Evolutionary conservation across 1,140 invertebrate genomes (phyloP), one percentile per base, ranked within the genome.

Genomic region (Sweltsa coloradensis): DNA sequence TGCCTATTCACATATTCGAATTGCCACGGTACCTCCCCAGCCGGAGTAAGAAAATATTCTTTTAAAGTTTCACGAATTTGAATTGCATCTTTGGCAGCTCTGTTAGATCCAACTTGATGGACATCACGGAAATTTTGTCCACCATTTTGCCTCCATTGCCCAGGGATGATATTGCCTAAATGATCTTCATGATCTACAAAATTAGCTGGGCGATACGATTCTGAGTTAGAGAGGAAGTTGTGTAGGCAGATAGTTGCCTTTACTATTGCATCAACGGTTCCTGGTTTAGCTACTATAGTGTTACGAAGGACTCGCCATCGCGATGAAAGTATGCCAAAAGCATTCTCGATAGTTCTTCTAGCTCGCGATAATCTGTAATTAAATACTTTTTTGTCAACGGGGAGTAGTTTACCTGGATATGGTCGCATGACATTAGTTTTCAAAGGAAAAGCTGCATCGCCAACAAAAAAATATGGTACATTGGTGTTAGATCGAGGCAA

Each of bases 361-460:
- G 62, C 63, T 50, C 63, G 54, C 41, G 57, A 63, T 39, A 67
- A 51, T 45, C 64, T 52, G 49, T 72, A 73, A 50, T 74, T 72
- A 53, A 63, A 74, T 46, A 66, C 60, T 53, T 55, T 55, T 53
- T 69, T 57, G 31, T 59, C 41, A 22, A 58, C 29, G 31, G 51
- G 43, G 23, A 65, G 51, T 55, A 50, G 41, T 24, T 49, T 56
- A 23, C 56, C 55, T 29, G 54, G 50, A 52, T 59, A 73, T 49
- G 64, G 65, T 41, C 63, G 65, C 59, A 71, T 60, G 41, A 70
- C 47, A 45, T 62, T 58, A 44, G 50, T 49, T 31, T 55, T 58
- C 42, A 73, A 46, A 13, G 65, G 59, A 55, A 72, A 73, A 34
- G 64, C 69, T 49, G 68, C 65, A 54, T 74, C 70, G 16, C 47